Percentiles rank a stretch among this genome's conserved stretches.
phyloP scores from a whole-genome alignment of 2,797 vertebrate species.

The Pseudopleuronectes americanus region DNA sequence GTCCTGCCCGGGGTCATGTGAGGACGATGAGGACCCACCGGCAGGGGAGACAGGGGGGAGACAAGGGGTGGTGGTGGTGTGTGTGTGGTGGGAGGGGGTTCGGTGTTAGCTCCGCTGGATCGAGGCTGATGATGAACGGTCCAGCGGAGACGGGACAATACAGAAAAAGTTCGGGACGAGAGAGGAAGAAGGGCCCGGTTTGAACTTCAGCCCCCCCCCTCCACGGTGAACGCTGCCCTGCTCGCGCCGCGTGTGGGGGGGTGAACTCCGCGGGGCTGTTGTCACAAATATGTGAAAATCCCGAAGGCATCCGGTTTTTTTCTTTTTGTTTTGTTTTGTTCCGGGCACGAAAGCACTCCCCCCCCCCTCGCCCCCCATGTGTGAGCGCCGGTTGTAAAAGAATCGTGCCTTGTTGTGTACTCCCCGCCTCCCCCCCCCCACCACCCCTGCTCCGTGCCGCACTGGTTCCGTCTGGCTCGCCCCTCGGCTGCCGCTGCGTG shows the following conservation, averaged over 20 bases:
- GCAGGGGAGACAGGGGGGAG: slow-evolving; percentile 5
- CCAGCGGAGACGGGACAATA: slow-evolving; percentile 54
- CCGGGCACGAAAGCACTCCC: slow-evolving; percentile 39
- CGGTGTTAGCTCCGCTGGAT: slow-evolving; percentile 43
- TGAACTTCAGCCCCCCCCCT: slow-evolving; percentile 63
- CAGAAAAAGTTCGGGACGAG: slow-evolving; percentile 58
- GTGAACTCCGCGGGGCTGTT: slow-evolving; percentile 15
- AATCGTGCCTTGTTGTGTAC: slow-evolving; percentile 78
- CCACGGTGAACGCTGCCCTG: not conserved
- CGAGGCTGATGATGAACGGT: slow-evolving; percentile 37
- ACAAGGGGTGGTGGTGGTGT: not conserved
- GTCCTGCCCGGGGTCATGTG: slow-evolving; percentile 57
- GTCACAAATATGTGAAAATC: slow-evolving; percentile 38
- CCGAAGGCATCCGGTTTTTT: slow-evolving; percentile 11
- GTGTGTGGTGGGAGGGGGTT: slow-evolving; percentile 4
- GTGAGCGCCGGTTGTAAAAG: slow-evolving; percentile 62
- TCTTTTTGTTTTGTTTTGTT: not conserved
- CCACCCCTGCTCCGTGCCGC: slow-evolving; percentile 72
- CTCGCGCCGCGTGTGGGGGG: no score
- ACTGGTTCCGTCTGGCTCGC: slow-evolving; percentile 88
- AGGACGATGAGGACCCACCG: slow-evolving; percentile 61
- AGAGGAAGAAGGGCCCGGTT: slow-evolving; percentile 52
- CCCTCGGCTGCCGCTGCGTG: slow-evolving; percentile 84
- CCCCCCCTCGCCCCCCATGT: no score
- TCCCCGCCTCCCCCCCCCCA: slow-evolving; percentile 35